These are phyloP conservation scores for Corythaeola cristata DNA, from an alignment of 2,113 vertebrate species.

Conservation along the genomic window DNA sequence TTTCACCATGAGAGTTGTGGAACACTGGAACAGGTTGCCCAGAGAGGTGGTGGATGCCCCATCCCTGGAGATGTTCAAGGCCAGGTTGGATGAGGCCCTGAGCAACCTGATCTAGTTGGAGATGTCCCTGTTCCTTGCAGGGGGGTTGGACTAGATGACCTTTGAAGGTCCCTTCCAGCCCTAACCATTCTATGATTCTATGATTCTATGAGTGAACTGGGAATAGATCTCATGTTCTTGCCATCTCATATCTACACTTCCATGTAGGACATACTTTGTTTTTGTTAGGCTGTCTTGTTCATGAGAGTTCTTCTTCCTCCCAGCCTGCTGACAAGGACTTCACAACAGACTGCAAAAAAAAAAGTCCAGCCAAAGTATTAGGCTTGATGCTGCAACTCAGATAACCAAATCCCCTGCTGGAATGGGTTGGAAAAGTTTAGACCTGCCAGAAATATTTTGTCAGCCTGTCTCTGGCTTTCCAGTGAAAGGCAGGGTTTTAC, in stretches of 20 bases:
- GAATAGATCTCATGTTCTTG: background rate
- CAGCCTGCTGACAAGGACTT: background rate
- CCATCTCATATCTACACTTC: background rate
- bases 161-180: no score
- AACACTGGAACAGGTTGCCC: no score
- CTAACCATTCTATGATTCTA: no score
- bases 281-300: background rate
- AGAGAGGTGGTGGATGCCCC: no score
- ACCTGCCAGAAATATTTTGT: background rate
- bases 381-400: background rate
- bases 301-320: background rate
- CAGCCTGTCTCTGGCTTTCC: background rate
- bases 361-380: background rate
- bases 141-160: no score
- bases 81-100: no score
- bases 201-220: background rate
- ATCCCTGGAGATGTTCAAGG: no score
- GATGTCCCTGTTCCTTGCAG: no score
- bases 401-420: background rate
- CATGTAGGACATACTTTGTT: background rate
- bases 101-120: no score
- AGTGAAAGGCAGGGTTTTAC: background rate
- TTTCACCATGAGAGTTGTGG: no score
- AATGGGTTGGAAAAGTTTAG: background rate
- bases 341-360: background rate